These are phyloP conservation scores for Eupithecia abbreviata DNA, from an alignment of 2,888 invertebrate species.

Conservation along the genomic window DNA sequence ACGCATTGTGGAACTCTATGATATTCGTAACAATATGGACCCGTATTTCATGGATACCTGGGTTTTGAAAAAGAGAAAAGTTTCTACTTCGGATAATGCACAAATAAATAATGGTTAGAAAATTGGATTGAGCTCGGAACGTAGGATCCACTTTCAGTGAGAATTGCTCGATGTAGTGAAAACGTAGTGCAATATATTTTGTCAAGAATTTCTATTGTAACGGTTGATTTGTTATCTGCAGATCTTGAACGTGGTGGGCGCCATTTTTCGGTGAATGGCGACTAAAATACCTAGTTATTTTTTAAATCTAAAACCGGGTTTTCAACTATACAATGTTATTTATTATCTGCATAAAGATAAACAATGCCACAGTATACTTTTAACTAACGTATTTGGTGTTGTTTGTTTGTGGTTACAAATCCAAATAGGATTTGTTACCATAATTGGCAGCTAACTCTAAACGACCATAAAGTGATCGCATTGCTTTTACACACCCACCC, in stretches of 20 bases:
- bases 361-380: too few species aligned
- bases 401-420: too few species aligned
- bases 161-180: conserved; percentile 40
- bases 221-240: conserved; percentile 55
- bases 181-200: conserved; percentile 52
- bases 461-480: too few species aligned
- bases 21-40: background rate
- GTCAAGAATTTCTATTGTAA: conserved; percentile 53
- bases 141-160: conserved; percentile 22
- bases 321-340: background rate
- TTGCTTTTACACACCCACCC: background rate
- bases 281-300: background rate
- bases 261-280: conserved; percentile 42
- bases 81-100: conserved; percentile 6
- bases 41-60: background rate
- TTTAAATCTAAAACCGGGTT: background rate
- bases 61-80: background rate
- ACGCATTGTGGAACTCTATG: background rate
- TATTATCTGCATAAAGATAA: too few species aligned
- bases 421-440: too few species aligned
- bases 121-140: conserved; percentile 25
- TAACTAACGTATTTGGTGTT: too few species aligned
- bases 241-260: conserved; percentile 49
- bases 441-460: too few species aligned
- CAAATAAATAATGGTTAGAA: conserved; percentile 25